These are phyloP conservation scores for Scaptomyza flava DNA, from an alignment of 2,888 invertebrate species.

Conservation along the genomic window DNA sequence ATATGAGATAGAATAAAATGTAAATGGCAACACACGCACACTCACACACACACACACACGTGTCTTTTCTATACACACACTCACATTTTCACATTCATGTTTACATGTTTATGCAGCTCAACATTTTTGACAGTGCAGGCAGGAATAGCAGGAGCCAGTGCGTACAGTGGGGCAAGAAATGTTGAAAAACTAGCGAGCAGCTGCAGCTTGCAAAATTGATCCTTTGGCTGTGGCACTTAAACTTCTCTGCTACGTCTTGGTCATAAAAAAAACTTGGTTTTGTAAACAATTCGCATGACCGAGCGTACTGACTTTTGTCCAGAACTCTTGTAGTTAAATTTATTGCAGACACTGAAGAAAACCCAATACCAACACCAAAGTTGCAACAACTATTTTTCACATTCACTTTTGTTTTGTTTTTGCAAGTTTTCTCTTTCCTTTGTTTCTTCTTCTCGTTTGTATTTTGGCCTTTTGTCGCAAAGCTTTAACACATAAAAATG, in stretches of 20 bases:
- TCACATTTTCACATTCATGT: conserved; percentile 20
- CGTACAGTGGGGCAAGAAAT: conserved; percentile 41
- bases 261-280: conserved; percentile 51
- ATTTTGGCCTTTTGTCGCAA: conserved; percentile 75
- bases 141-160: conserved; percentile 14
- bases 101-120: conserved; percentile 56
- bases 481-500: conserved; percentile 78
- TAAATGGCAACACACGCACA: conserved; percentile 42
- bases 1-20: conserved; percentile 68
- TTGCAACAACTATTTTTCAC: conserved; percentile 54
- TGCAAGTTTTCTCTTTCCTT: conserved; percentile 17
- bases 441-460: conserved; percentile 40
- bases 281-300: conserved; percentile 44
- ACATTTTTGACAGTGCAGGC: conserved; percentile 72
- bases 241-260: conserved; percentile 52
- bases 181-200: conserved; percentile 7
- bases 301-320: conserved; percentile 48
- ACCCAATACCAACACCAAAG: conserved; percentile 44
- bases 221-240: conserved; percentile 52
- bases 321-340: conserved; percentile 53
- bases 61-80: neutral
- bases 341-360: conserved; percentile 51
- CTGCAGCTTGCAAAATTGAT: conserved; percentile 57
- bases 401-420: conserved; percentile 17
- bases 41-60: neutral